These are phyloP conservation scores for Drosophila erecta DNA, from an alignment of 1,140 invertebrate species.

Conservation along the genomic window DNA sequence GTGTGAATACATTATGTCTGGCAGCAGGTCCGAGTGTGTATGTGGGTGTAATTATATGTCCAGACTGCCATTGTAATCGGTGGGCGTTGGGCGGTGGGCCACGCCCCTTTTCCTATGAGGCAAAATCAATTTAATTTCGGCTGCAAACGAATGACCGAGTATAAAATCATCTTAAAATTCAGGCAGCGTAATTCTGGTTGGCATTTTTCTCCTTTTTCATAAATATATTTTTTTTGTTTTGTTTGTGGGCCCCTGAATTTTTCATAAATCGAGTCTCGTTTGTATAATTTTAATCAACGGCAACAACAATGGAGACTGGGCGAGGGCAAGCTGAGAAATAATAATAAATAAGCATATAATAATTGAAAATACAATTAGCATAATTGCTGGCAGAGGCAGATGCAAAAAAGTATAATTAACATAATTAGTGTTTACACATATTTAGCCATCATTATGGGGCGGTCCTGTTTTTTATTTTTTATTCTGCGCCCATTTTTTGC, in stretches of 20 bases:
- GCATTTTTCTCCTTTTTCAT: slow-evolving; percentile 6
- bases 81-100: slow-evolving; percentile 1
- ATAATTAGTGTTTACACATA: slow-evolving; percentile 79
- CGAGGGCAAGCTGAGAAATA: slow-evolving; percentile 47
- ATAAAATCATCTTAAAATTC: slow-evolving; percentile 77
- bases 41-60: slow-evolving; percentile 56
- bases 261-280: slow-evolving; percentile 68
- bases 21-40: neutral
- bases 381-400: slow-evolving; percentile 54
- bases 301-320: slow-evolving; percentile 19
- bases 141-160: slow-evolving; percentile 26
- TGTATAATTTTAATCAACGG: slow-evolving; percentile 74
- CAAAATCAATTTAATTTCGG: slow-evolving; percentile 76
- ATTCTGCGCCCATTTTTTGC: slow-evolving; percentile 15
- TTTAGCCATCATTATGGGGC: slow-evolving; percentile 52
- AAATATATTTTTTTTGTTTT: neutral
- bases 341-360: slow-evolving; percentile 81
- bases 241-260: slow-evolving; percentile 21
- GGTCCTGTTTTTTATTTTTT: slow-evolving; percentile 23
- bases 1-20: slow-evolving; percentile 44
- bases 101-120: neutral
- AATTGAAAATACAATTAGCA: slow-evolving; percentile 81
- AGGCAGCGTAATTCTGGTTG: slow-evolving; percentile 43
- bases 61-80: slow-evolving; percentile 37
- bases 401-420: slow-evolving; percentile 64